Conservation (phyloP, 2,888 invertebrate genomes). For the Athetis lepigone region DNA sequence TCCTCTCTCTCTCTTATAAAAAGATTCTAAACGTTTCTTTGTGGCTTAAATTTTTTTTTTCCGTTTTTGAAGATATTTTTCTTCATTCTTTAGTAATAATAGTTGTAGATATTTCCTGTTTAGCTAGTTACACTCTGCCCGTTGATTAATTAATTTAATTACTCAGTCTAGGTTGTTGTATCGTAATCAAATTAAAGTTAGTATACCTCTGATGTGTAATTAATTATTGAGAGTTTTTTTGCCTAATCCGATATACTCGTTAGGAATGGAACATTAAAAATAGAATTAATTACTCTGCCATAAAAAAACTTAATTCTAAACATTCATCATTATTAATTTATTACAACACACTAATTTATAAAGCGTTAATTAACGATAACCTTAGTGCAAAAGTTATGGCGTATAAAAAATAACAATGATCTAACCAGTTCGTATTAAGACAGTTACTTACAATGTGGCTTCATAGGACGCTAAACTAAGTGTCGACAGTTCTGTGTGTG, state of each 20-base stretch:
- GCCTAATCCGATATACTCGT: constrained; percentile 1
- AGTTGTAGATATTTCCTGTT: not conserved
- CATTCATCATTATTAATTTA: constrained; percentile 39
- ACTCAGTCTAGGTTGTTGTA: not conserved
- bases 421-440: constrained; percentile 37
- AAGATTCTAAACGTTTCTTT: too few species aligned
- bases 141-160: constrained; percentile 20
- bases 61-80: not conserved
- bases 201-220: constrained; percentile 9
- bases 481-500: constrained; percentile 67
- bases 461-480: constrained; percentile 84
- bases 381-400: constrained; percentile 17
- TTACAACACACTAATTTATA: constrained; percentile 22
- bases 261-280: not conserved
- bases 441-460: constrained; percentile 76
- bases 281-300: constrained; percentile 20
- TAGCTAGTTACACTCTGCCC: not conserved
- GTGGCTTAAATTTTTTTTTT: not conserved
- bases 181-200: constrained; percentile 12
- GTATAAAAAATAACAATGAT: constrained; percentile 36
- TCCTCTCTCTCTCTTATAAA: too few species aligned
- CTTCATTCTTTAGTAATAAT: not conserved
- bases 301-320: constrained; percentile 34
- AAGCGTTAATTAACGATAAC: constrained; percentile 39
- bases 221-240: not conserved